Evolutionary conservation across 2,797 vertebrate species (phyloP).

Genomic region (Channa striata): DNA sequence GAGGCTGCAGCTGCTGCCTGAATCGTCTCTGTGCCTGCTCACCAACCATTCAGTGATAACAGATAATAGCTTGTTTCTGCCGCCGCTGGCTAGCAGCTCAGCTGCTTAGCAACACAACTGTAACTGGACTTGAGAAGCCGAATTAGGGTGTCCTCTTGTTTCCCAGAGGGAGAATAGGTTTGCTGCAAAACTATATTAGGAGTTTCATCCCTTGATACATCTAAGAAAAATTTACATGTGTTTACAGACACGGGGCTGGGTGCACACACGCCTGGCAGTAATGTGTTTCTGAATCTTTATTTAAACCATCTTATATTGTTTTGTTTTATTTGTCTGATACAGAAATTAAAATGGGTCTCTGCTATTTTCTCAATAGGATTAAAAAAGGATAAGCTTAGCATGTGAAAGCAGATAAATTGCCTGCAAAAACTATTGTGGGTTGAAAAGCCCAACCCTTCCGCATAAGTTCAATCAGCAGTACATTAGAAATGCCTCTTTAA

Average conservation of each 20-base stretch:
- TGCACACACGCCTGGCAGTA: slow-evolving; percentile 34
- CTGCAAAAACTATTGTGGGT: slow-evolving; percentile 19
- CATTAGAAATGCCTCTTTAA: slow-evolving; percentile 45
- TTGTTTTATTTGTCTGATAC: slow-evolving; percentile 50
- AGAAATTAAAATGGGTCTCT: slow-evolving; percentile 41
- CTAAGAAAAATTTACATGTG: slow-evolving; percentile 47
- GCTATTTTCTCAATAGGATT: slow-evolving; percentile 41
- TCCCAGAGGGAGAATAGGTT: slow-evolving; percentile 48
- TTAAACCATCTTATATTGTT: slow-evolving; percentile 38
- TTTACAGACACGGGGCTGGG: slow-evolving; percentile 38
- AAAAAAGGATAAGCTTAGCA: slow-evolving; percentile 34
- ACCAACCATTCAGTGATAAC: slow-evolving; percentile 87
- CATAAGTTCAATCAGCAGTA: slow-evolving; percentile 32
- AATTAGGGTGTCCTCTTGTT: slow-evolving; percentile 48
- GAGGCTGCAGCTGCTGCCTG: slow-evolving; percentile 90
- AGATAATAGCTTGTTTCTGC: slow-evolving; percentile 62
- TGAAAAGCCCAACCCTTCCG: slow-evolving; percentile 28
- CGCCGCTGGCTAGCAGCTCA: slow-evolving; percentile 68
- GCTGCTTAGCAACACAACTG: slow-evolving; percentile 92
- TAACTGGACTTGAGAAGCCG: slow-evolving; percentile 74
- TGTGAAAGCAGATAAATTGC: slow-evolving; percentile 36
- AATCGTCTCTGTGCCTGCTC: slow-evolving; percentile 69
- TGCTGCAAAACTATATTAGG: slow-evolving; percentile 36
- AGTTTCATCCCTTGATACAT: slow-evolving; percentile 50
- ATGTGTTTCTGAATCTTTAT: slow-evolving; percentile 51